Conservation (phyloP, 1,140 invertebrate species). For the Bombus consobrinus region DNA sequence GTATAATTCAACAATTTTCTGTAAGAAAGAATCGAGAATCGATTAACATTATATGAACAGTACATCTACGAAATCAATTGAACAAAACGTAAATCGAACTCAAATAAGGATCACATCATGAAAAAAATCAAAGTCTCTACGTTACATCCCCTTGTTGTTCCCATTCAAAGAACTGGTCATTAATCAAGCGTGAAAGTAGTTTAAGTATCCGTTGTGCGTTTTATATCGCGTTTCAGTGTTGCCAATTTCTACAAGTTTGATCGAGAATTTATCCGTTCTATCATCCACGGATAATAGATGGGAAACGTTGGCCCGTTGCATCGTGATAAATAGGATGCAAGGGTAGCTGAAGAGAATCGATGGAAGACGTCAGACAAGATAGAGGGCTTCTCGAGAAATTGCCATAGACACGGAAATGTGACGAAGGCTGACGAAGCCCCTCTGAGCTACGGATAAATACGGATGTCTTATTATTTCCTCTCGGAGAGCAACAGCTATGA, state of each 20-base stretch:
- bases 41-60: background rate
- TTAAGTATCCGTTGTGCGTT: slow-evolving; percentile 15
- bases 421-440: slow-evolving; percentile 53
- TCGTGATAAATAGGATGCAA: slow-evolving; percentile 52
- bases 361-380: slow-evolving; percentile 52
- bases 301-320: slow-evolving; percentile 26
- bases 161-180: background rate
- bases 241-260: slow-evolving; percentile 24
- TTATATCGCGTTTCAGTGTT: background rate
- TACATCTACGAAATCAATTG: background rate
- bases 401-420: slow-evolving; percentile 58
- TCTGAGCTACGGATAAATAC: slow-evolving; percentile 75
- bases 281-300: slow-evolving; percentile 35
- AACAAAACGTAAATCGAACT: background rate
- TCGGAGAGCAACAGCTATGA: slow-evolving; percentile 64
- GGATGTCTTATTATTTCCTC: slow-evolving; percentile 79
- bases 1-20: too few species aligned
- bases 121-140: background rate
- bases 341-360: slow-evolving; percentile 29
- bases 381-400: slow-evolving; percentile 59
- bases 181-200: slow-evolving; percentile 1
- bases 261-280: slow-evolving; percentile 21
- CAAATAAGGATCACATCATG: background rate
- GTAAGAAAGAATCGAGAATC: background rate
- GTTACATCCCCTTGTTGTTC: background rate